Evolutionary conservation across 2,888 invertebrate species (phyloP), one percentile per base, ranked within the genome.

Genomic region (Drosophila pegasa): DNA sequence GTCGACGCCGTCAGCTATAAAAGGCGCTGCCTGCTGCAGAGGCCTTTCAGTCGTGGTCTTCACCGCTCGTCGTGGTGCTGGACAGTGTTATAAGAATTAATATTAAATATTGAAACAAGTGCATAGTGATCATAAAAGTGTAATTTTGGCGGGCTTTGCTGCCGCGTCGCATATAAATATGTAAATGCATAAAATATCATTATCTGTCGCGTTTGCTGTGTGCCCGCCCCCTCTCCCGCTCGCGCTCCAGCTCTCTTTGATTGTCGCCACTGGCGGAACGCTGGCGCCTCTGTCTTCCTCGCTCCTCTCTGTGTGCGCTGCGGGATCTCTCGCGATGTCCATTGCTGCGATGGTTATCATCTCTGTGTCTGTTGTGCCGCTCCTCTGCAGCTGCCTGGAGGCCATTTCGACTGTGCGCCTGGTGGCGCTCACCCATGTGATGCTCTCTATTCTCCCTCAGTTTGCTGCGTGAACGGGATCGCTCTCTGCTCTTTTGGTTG

Each of bases 241-340:
- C 67, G 10, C 62, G 40, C 7, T 74, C 64, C 9, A 70, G 55
- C 6, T 25, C 27, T 9, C 16, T 27, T 6, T 64, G 71, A 7
- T 55, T 55, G 5, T 78, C 75, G 9, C 38, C 54, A 51, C 78
- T 78, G 9, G 29, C 56, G 0, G 87, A 85, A 1, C 79, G 80
- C n/a, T 68, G 70, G 14, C 80, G 84, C 14, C 71, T 59, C 18
- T 63, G 65, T 10, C 59, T 67, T 8, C 70, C 55, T 2, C 67
- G 63, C 7, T 71, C 64, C 14, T 65, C 78, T 12, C 72, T 41
- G 10, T 65, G 68, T n/a, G 48, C 57, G 10, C 79, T 73, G 10
- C 65, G 48, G n/a, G 80, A 61, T 61, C 72, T 41, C 22, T 72
- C 52, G 1, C 61, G 65, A 6, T 74, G 58, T 1, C 69, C 35